Evolutionary conservation across 1,140 invertebrate genomes (phyloP), one percentile per base, ranked within the genome.

Genomic region (Mercenaria mercenaria): DNA sequence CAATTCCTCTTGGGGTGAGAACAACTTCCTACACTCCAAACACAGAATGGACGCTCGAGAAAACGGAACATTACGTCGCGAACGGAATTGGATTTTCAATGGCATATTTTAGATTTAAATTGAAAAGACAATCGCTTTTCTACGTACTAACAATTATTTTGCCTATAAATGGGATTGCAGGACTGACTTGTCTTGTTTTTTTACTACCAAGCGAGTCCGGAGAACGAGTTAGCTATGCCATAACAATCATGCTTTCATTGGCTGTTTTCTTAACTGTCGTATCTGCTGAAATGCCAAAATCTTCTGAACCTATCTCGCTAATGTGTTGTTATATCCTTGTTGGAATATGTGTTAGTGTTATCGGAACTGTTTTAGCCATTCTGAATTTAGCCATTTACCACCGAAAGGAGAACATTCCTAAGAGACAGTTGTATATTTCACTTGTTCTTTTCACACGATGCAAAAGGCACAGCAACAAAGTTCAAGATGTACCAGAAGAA

Each of bases 141-240:
- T 85, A 74, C 37, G 26, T 85, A 23, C n/a, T 85, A 3, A 85
- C 83, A 37, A 50, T 85, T 1, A 69, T 85, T 39, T 29, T 85
- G 18, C 83, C 83, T 1, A 64, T 85, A 23, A 41, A 26, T 32
- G 64, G 64, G 15, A 85, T 85, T 4, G 47, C 13, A 2, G 32
- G 39, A 1, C 23, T 76, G 23, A 74, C 26, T 34, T 72, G 43
- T 23, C 29, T 85, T 2, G 29, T 74, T 29, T 85, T 85, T 11
- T 20, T 85, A 32, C 34, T n/a, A n/a, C n/a, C n/a, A n/a, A n/a
- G n/a, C n/a, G n/a, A n/a, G n/a, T n/a, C n/a, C n/a, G n/a, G n/a
- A n/a, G n/a, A n/a, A n/a, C n/a, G n/a, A n/a, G n/a, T n/a, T n/a
- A n/a, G n/a, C n/a, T n/a, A n/a, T n/a, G n/a, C n/a, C n/a, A n/a